Base-by-base conservation (phyloP, 23 tunicate genomes). In the Phallusia fumigata region DNA sequence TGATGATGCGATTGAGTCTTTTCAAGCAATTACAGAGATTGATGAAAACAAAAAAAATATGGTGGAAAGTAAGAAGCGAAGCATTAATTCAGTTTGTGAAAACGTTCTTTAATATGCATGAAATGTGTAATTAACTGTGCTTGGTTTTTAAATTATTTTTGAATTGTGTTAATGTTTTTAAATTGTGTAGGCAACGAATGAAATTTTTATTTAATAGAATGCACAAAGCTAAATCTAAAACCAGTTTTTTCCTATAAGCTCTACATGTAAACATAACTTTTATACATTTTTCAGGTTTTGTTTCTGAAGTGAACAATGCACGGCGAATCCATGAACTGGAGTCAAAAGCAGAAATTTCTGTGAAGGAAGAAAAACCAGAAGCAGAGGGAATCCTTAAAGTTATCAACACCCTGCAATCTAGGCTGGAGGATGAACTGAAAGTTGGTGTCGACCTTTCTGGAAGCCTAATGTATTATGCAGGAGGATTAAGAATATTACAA, bases 391-490 rank as follows among this genome's bases (percentile, higher is more conserved):
- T 89, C 52, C 75, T 65, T 0, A 80, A 89, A 33, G 79, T 94
- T 18, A 89, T 94, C 64, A 34, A 83, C 11, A 74, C 88, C 12
- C 78, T 94, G 24, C 52, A 53, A 5, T 49, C 74, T 0, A 35
- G 84, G 83, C 73, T 79, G 6, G 76, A 83, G 31, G 78, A 45
- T 24, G 79, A 83, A 58, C 31, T 77, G 35, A 79, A 75, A 36
- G 24, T 52, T 36, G 76, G 81, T 34, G 84, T 45, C 1, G 83
- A 86, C 19, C 13, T 45, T 10, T 32, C 74, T 50, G 84, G 84
- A 36, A 83, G 75, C 64, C 79, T 89, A 34, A 82, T 79, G 86
- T 94, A 82, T 74, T 88, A 76, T 80, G 92, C 84, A 16, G 98
- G 90, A 30, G 93, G 93, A 44, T 73, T 94, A 19, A 79, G 83